A percentile compares a stretch with the other conserved stretches of the same genome.
Conservation (phyloP, 2,888 invertebrate species). For the Acanthosepion esculentum region DNA sequence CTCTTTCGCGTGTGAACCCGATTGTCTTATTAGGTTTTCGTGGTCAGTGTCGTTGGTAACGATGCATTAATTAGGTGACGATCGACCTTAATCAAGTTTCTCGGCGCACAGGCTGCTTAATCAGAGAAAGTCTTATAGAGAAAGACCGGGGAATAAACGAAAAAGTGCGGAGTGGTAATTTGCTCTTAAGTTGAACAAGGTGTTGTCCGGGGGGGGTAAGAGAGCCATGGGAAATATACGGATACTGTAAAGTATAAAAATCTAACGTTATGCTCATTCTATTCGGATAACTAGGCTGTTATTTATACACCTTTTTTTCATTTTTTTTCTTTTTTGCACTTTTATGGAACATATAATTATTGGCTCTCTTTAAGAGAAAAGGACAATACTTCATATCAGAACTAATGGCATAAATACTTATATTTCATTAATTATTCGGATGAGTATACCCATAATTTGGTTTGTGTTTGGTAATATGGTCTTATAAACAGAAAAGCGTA, state of each 20-base stretch:
- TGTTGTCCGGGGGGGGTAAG: background rate
- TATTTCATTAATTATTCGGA: too few relatives aligned
- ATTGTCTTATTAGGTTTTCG: background rate
- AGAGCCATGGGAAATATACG: background rate
- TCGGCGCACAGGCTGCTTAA: background rate
- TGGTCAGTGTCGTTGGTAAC: background rate
- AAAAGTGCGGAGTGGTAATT: background rate
- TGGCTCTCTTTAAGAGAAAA: too few relatives aligned
- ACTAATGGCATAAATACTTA: too few relatives aligned
- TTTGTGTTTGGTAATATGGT: too few relatives aligned
- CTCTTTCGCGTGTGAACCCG: background rate
- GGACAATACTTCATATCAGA: too few relatives aligned
- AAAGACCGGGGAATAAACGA: background rate
- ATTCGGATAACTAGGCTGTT: too few relatives aligned
- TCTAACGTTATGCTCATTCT: too few relatives aligned
- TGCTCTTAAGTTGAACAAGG: background rate
- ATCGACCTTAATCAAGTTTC: constrained; percentile 8
- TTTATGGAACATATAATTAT: too few relatives aligned
- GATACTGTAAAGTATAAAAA: background rate
- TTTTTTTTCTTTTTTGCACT: too few relatives aligned
- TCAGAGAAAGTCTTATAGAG: background rate
- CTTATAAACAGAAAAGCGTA: too few relatives aligned
- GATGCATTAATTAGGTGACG: background rate
- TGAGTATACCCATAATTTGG: too few relatives aligned
- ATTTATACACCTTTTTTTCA: too few relatives aligned